phyloP scores from a whole-genome alignment of 2,888 invertebrate species.

The Yponomeuta malinellus region DNA sequence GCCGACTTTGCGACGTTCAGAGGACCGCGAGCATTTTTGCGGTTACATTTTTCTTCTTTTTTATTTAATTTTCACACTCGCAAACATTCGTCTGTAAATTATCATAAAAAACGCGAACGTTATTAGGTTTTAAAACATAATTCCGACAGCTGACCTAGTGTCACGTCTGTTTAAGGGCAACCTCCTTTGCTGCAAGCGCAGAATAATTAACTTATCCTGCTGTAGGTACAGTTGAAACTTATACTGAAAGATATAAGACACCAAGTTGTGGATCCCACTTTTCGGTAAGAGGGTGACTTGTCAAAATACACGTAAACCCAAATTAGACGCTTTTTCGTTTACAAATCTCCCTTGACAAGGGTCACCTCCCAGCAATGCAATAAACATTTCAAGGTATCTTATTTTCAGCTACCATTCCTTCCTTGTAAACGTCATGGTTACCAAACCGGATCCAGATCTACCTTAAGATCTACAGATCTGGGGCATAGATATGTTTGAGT shows the following conservation, averaged over 20 bases:
- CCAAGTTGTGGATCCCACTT: not conserved
- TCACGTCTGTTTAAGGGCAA: not conserved
- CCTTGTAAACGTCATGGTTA: too few species aligned
- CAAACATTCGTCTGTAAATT: constrained; percentile 3
- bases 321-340: constrained; percentile 60
- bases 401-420: not conserved
- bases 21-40: constrained; percentile 8
- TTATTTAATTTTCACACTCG: constrained; percentile 7
- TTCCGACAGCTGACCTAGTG: not conserved
- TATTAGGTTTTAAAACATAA: not conserved
- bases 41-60: constrained; percentile 11
- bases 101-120: not conserved
- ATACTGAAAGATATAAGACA: not conserved
- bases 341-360: constrained; percentile 65
- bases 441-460: too few species aligned
- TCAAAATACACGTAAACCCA: constrained; percentile 50
- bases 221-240: not conserved
- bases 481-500: not conserved
- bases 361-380: constrained; percentile 43
- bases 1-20: constrained; percentile 9
- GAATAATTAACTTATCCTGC: not conserved
- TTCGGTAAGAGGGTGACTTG: constrained; percentile 38
- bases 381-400: constrained; percentile 11
- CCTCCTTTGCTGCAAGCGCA: not conserved
- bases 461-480: not conserved